Evolutionary conservation across 2,113 vertebrate species (phyloP).

Genomic region (Saguinus midas): DNA sequence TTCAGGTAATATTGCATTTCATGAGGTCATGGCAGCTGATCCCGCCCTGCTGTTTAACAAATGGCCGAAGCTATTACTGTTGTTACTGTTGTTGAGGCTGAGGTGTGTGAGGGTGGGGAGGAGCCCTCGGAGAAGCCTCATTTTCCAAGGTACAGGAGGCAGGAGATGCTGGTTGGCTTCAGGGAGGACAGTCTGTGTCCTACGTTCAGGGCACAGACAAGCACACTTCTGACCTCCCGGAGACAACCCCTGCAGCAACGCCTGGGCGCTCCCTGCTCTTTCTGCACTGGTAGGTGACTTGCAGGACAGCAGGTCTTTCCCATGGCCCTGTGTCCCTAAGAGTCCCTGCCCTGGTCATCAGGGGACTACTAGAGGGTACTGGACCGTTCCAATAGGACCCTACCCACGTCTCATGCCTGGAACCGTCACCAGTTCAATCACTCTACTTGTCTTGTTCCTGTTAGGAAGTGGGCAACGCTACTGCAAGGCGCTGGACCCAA

Average conservation of each 20-base stretch:
- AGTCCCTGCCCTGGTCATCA: not conserved
- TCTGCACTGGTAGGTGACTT: not conserved
- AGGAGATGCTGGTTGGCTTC: not conserved
- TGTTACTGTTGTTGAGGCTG: not conserved
- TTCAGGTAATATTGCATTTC: accelerated
- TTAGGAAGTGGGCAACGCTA: accelerated
- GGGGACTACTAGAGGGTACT: not conserved
- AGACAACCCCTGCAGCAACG: accelerated
- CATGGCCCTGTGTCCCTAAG: not conserved
- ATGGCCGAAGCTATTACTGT: accelerated
- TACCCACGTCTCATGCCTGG: not conserved
- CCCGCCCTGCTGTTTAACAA: not conserved
- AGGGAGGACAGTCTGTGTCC: not conserved
- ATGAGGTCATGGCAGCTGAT: accelerated
- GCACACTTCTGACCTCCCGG: not conserved
- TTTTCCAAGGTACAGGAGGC: not conserved
- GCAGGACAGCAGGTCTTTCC: not conserved
- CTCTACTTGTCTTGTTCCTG: not conserved
- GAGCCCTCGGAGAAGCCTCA: not conserved
- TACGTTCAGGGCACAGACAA: not conserved
- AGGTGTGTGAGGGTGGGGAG: not conserved
- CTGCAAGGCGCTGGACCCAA: not conserved
- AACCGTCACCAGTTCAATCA: accelerated
- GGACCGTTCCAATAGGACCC: not conserved
- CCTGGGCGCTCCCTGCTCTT: accelerated